These are phyloP conservation scores for Caenorhabditis plicata DNA, from an alignment of 2,888 invertebrate species.

Conservation along the genomic window DNA sequence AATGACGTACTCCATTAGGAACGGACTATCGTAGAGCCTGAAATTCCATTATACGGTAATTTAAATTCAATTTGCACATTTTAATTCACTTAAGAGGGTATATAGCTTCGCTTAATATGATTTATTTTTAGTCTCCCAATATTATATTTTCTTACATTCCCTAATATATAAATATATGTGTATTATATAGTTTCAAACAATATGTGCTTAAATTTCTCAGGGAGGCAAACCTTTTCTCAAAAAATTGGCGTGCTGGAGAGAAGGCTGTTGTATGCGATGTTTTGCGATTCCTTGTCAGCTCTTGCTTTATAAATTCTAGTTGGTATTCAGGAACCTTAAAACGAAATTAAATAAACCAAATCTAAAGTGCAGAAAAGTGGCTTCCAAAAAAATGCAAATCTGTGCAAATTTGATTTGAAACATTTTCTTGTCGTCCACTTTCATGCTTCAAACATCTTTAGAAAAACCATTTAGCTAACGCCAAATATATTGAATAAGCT, in stretches of 20 bases:
- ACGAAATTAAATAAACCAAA: too few species aligned
- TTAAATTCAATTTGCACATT: neutral
- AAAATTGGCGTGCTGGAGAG: slow-evolving; percentile 41
- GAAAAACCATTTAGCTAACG: too few species aligned
- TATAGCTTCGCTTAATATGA: too few species aligned
- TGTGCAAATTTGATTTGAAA: too few species aligned
- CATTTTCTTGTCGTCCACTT: too few species aligned
- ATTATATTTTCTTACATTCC: too few species aligned
- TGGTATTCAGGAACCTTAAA: slow-evolving; percentile 42
- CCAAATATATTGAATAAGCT: too few species aligned
- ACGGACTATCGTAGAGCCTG: slow-evolving; percentile 48
- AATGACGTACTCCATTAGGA: slow-evolving; percentile 59
- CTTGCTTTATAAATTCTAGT: slow-evolving; percentile 39
- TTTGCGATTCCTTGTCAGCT: slow-evolving; percentile 38
- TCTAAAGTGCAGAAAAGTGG: too few species aligned
- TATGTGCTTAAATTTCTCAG: neutral
- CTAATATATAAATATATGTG: neutral
- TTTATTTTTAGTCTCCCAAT: too few species aligned
- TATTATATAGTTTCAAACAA: neutral
- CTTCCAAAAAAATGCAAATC: too few species aligned
- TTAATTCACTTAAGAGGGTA: neutral
- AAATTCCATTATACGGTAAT: slow-evolving; percentile 10
- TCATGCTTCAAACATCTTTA: too few species aligned
- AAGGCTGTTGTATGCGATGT: slow-evolving; percentile 53
- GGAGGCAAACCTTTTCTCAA: slow-evolving; percentile 19